Base-by-base conservation (phyloP, 2,888 invertebrate species). In the Dromius quadrimaculatus region DNA sequence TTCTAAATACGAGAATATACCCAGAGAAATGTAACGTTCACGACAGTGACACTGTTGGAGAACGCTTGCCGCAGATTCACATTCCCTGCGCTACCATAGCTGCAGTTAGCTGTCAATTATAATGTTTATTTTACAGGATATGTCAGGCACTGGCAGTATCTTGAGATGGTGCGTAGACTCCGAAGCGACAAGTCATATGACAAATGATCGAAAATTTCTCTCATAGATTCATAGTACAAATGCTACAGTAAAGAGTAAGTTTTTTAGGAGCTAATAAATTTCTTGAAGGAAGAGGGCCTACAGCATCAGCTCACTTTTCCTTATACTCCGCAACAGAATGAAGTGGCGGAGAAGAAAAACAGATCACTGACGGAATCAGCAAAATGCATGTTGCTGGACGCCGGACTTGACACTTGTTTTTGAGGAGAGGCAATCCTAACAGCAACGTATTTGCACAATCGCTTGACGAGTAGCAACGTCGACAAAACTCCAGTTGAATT, bases 401-500 rank as follows among this genome's bases (percentile, higher is more conserved):
- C 50, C n/a, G 11, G 23, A 5, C 1, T 50, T 2, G 22, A 20
- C 50, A 22, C 20, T 22, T 23, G 50, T 13, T 50, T 50, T 19
- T 50, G 23, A n/a, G 23, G 50, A 9, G 23, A 50, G 22, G 50
- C 23, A 11, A 15, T 22, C 22, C 22, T 50, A n/a, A 50, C 50
- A n/a, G 50, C 50, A 5, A 23, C 23, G 6, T 50, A 50, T 22
- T 28, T 50, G 1, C 50, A 50, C 1, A 50, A 50, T 50, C 2
- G 19, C 17, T 11, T 28, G 15, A 5, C 59, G 13, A 43, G 15
- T 45, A 2, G 19, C 3, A 69, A 36, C 22, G 19, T 61, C 15
- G 69, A 57, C 2, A 74, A 69, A 68, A 79, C 77, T 0, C 77
- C 80, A 0, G 72, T 76, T 54, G 81, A 81, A 71, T 20, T 75